Evolutionary conservation across 2,113 vertebrate species (phyloP).

Genomic region (Pachyramphus minor): DNA sequence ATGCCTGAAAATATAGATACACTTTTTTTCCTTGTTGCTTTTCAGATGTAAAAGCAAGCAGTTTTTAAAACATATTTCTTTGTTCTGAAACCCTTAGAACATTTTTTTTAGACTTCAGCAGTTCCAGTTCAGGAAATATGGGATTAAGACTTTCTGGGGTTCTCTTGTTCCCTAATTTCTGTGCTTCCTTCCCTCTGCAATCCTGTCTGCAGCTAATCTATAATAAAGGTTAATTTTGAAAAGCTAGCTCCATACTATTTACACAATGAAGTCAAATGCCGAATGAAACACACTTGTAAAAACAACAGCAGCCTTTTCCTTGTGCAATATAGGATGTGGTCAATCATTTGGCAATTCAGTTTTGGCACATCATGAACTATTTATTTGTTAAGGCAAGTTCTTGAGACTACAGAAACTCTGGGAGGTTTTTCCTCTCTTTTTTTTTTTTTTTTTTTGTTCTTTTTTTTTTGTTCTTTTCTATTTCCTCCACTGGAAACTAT

Average conservation of each 20-base stretch:
- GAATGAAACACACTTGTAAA: constrained; percentile 77
- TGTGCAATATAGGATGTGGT: constrained; percentile 70
- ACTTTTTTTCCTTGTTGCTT: neutral
- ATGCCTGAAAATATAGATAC: neutral
- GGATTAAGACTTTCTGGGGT: constrained; percentile 9
- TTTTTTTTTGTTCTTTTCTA: neutral
- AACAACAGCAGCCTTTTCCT: constrained; percentile 69
- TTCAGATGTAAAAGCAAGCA: neutral
- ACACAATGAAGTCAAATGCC: constrained; percentile 65
- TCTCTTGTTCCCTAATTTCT: constrained; percentile 3
- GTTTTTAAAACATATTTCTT: neutral
- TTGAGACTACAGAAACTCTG: constrained; percentile 43
- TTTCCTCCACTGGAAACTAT: constrained; percentile 59
- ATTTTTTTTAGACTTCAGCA: neutral
- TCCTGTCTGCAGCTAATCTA: constrained; percentile 50
- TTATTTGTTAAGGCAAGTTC: constrained; percentile 72
- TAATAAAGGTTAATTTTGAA: constrained; percentile 71
- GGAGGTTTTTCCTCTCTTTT: constrained; percentile 24
- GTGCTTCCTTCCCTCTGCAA: neutral
- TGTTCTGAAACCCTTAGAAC: neutral
- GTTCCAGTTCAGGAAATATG: neutral
- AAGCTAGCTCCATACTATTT: constrained; percentile 64
- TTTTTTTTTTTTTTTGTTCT: neutral
- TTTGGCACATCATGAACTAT: constrained; percentile 73
- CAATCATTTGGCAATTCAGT: constrained; percentile 73